These are phyloP conservation scores for Venustaconcha ellipsiformis DNA, from an alignment of 1,140 invertebrate species.

Conservation along the genomic window DNA sequence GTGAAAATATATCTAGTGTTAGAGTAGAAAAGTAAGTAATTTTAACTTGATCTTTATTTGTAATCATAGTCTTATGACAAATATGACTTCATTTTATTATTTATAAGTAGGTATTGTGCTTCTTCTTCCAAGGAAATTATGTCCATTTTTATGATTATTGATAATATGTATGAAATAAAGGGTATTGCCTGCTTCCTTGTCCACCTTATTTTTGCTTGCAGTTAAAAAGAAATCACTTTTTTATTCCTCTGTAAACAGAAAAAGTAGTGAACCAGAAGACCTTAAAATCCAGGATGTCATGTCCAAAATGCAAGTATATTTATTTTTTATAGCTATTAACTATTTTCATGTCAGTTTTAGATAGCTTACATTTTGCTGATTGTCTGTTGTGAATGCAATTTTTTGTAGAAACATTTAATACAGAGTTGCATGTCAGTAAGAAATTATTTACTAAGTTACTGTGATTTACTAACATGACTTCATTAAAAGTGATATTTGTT, in stretches of 20 bases:
- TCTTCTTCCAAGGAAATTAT: background rate
- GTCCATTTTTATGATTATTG: background rate
- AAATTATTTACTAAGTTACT: too few relatives aligned
- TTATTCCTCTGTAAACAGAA: conserved; percentile 42
- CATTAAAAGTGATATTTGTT: too few relatives aligned
- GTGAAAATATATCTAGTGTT: too few relatives aligned
- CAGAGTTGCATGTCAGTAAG: too few relatives aligned
- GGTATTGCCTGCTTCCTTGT: background rate
- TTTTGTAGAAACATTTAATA: too few relatives aligned
- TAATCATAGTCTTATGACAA: background rate
- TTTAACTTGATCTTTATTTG: background rate
- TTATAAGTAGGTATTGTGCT: conserved; percentile 2
- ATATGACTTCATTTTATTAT: conserved; percentile 12
- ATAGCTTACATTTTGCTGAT: too few relatives aligned
- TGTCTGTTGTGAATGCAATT: too few relatives aligned
- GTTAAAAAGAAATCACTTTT: background rate
- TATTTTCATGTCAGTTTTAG: too few relatives aligned
- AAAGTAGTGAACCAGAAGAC: conserved; percentile 62
- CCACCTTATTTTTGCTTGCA: background rate
- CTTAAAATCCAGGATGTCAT: conserved; percentile 49
- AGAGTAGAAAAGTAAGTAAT: background rate
- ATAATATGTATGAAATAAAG: background rate
- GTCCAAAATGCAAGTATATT: conserved; percentile 52
- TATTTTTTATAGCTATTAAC: too few relatives aligned
- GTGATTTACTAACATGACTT: too few relatives aligned